Percentiles rank a stretch among this genome's conserved stretches.
Evolutionary conservation across 37 sponge, comb jelly and placozoan species (phyloP).

Genomic region (Hexactinellida sp.): DNA sequence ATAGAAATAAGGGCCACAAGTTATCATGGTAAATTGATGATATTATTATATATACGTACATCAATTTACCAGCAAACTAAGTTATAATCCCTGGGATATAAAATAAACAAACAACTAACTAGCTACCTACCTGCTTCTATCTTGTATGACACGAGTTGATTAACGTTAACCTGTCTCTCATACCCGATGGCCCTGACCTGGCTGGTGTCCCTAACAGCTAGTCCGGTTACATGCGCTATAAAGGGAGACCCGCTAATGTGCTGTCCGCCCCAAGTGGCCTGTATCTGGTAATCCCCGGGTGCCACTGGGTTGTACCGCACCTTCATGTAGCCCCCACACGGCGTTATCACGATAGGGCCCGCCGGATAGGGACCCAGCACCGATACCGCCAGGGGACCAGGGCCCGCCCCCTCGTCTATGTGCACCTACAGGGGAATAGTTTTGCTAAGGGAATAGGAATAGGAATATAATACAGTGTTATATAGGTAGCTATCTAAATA

Average conservation of each 20-base stretch:
- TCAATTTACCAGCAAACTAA: no score
- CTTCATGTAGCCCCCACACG: conserved; percentile 47
- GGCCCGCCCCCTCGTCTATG: conserved; percentile 62
- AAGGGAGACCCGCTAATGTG: conserved; percentile 62
- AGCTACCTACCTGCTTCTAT: background rate
- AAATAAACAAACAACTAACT: background rate
- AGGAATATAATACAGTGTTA: no score
- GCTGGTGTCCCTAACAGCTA: conserved; percentile 45
- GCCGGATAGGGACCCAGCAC: conserved; percentile 66
- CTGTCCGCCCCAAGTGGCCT: conserved; percentile 42
- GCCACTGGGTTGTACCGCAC: conserved; percentile 56
- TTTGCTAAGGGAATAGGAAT: no score
- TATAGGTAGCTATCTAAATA: no score
- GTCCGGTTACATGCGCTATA: conserved; percentile 37
- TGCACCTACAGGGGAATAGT: background rate
- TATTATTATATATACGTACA: no score
- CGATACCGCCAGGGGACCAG: conserved; percentile 54
- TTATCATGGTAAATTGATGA: no score
- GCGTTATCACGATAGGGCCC: conserved; percentile 57
- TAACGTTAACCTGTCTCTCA: background rate
- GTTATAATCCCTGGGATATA: no score
- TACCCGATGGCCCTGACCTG: conserved; percentile 34
- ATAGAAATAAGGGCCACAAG: no score
- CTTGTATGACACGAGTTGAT: background rate
- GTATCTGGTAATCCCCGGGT: conserved; percentile 60